A percentile compares a stretch with the other conserved stretches of the same genome.
Conservation (phyloP, 1,140 invertebrate species). For the Drosophila bifasciata region DNA sequence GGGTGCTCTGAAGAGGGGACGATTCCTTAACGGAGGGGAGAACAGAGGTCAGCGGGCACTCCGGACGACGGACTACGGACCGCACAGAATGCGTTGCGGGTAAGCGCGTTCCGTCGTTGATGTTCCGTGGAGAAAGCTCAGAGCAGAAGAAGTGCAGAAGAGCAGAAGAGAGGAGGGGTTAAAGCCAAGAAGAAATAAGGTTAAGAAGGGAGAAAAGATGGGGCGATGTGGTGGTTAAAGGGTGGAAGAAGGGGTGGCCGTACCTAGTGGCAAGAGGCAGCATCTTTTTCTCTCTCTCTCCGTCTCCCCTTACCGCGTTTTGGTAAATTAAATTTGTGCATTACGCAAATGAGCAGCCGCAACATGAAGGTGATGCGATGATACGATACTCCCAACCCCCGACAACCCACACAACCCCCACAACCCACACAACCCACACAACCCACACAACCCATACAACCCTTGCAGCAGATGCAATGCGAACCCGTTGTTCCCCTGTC, state of each 20-base stretch:
- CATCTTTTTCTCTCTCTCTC: conserved; percentile 17
- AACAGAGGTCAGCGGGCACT: conserved; percentile 20
- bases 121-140: conserved; percentile 42
- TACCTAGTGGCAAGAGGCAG: not conserved
- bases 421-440: not conserved
- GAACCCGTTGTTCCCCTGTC: not conserved
- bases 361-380: conserved; percentile 29
- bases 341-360: conserved; percentile 78
- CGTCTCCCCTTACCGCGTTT: conserved; percentile 55
- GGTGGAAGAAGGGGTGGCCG: not conserved
- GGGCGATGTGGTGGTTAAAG: too few relatives aligned
- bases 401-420: too few relatives aligned
- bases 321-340: conserved; percentile 83
- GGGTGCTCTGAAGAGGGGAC: too few relatives aligned
- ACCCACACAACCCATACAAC: too few relatives aligned
- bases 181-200: too few relatives aligned
- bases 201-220: too few relatives aligned
- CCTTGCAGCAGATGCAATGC: conserved; percentile 4
- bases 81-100: conserved; percentile 70
- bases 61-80: conserved; percentile 43
- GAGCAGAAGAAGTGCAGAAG: not conserved
- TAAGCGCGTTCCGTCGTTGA: conserved; percentile 58
- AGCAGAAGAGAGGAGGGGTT: too few relatives aligned
- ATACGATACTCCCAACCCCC: not conserved
- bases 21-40: too few relatives aligned